Evolutionary conservation across 2,888 invertebrate species (phyloP), one percentile per base, ranked within the genome.

Genomic region (Orthonevra nobilis): DNA sequence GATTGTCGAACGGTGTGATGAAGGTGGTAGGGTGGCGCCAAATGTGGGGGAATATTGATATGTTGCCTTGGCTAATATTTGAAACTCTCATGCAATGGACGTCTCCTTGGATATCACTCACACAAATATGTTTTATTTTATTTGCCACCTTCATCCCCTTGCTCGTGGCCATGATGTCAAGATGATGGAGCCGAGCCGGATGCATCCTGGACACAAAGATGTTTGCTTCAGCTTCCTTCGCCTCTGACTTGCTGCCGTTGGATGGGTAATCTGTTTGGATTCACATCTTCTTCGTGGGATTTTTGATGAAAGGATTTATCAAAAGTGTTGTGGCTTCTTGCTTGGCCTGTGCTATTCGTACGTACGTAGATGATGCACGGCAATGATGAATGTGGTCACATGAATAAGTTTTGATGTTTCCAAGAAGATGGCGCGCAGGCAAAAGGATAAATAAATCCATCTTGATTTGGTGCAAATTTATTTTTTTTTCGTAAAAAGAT

Each of bases 61-160:
- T 75, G 81, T 75, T 81, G 61, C 63, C 68, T 64, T 44, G 56
- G 48, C 69, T 70, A 70, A 81, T 81, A 75, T 75, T 69, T 64
- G 68, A 42, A 75, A 75, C 75, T 60, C 50, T 61, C 75, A 75
- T 81, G 64, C 75, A 69, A 74, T 66, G 52, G 82, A 83, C 81
- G 82, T 82, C 81, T 82, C 63, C 72, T 61, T 81, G 74, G 82
- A 82, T 83, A 82, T 82, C 82, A 82, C 75, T 83, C 82, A 82
- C n/a, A n/a, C 81, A 79, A 66, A 69, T 73, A 68, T 61, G 28
- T 68, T 77, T 63, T 56, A 23, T 48, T 32, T 15, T 9, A 9
- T 14, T 9, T 12, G 40, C 46, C 20, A 28, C 40, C 48, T 9
- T 1, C 20, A 52, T 14, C 15, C 12, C 19, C 14, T n/a, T 32